Evolutionary conservation across 1,140 invertebrate genomes (phyloP), one percentile per base, ranked within the genome.

Genomic region (Adelges cooleyi): DNA sequence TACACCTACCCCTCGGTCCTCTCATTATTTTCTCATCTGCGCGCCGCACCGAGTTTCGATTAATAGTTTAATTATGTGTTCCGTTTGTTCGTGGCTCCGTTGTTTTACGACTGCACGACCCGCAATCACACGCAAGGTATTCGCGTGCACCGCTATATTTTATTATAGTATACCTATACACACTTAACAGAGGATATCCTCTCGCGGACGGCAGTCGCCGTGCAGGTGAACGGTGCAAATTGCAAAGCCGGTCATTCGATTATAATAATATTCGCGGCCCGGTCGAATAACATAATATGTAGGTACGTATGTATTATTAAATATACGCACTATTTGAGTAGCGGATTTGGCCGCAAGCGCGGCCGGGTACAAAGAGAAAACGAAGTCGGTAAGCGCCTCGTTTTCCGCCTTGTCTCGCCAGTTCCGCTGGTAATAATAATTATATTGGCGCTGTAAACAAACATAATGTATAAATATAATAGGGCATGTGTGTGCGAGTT

Each of bases 61-160:
- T 59, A 59, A 59, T 59, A 59, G 54, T 62, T 62, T 48, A 62
- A 62, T 62, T 62, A 62, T 36, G 42, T 29, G 56, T 62, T 29
- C 27, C 56, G 25, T 62, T 62, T 62, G 54, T 44, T 59, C 54
- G 54, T 18, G 36, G 53, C 36, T 27, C 33, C 23, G 54, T 46
- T 44, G 40, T 44, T 27, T 20, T 44, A 42, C 13, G 54, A 46
- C 42, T 17, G n/a, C 40, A 17, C 20, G 11, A 44, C 15, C 22
- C 38, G 10, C 22, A 56, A 54, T 40, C 20, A 33, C 38, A 20
- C 36, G 20, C 38, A 44, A n/a, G 38, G 38, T 56, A 56, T 56
- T 44, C 11, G 29, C 29, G 29, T 33, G 29, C 29, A 33, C 29
- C 29, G n/a, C n/a, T n/a, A n/a, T n/a, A 33, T 33, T 33, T 11